Conservation (phyloP, 2,113 vertebrate species). For the Vicugna pacos region DNA sequence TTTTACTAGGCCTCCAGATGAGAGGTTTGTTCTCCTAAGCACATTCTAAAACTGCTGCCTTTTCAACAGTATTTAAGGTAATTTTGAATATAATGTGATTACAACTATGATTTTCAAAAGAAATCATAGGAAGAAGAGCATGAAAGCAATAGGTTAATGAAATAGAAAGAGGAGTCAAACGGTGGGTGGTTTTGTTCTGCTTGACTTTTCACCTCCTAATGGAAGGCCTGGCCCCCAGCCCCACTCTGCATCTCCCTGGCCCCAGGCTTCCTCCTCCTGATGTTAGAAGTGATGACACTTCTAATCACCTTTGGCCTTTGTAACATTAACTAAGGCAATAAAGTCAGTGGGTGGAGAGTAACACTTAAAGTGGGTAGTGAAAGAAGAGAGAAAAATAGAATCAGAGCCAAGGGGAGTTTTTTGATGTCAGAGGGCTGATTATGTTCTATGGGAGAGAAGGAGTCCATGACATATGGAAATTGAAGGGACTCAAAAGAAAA, state of each 20-base stretch:
- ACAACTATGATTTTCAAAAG: slow-evolving; percentile 3
- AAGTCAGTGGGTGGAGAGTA: not conserved
- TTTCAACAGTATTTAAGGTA: slow-evolving; percentile 12
- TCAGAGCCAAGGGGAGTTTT: not conserved
- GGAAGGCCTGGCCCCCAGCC: not conserved
- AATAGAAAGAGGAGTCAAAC: not conserved
- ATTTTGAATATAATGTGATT: slow-evolving; percentile 4
- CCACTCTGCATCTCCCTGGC: not conserved
- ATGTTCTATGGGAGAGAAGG: not conserved
- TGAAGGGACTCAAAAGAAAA: not conserved
- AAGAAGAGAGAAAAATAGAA: not conserved
- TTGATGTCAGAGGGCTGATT: not conserved
- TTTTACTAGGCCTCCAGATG: slow-evolving; percentile 7
- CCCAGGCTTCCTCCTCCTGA: not conserved
- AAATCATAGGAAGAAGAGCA: slow-evolving; percentile 9
- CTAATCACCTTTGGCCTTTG: not conserved
- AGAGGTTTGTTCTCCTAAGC: slow-evolving; percentile 30
- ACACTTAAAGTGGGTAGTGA: not conserved
- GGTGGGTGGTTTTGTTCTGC: not conserved
- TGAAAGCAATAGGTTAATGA: not conserved
- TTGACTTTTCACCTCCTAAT: not conserved
- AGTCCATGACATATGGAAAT: not conserved
- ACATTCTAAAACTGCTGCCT: not conserved
- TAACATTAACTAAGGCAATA: slow-evolving; percentile 4
- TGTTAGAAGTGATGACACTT: not conserved